Percentiles rank a stretch among this genome's conserved stretches.
These are phyloP conservation scores for Sinohyriopsis cumingii DNA, from an alignment of 2,888 invertebrate species.

Conservation along the genomic window DNA sequence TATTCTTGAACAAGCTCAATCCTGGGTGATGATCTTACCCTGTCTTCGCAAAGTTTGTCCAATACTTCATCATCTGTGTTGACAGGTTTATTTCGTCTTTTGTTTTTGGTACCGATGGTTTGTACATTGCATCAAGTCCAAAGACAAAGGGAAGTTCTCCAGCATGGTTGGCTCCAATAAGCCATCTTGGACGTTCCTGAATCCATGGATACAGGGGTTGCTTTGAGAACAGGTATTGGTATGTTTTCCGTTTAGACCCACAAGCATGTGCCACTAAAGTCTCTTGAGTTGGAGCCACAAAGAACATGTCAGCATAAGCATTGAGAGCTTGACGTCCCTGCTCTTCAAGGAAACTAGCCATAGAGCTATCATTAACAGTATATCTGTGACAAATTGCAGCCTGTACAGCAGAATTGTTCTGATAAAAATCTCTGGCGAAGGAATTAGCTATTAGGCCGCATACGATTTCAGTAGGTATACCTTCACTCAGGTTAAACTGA, in stretches of 20 bases:
- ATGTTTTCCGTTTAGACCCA: slow-evolving; percentile 88
- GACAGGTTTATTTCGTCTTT: slow-evolving; percentile 89
- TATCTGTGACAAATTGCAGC: slow-evolving; percentile 31
- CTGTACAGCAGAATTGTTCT: slow-evolving; percentile 11
- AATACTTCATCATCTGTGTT: slow-evolving; percentile 90
- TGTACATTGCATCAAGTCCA: slow-evolving; percentile 81
- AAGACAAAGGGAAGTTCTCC: slow-evolving; percentile 95
- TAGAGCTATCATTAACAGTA: slow-evolving; percentile 2
- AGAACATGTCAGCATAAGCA: slow-evolving; percentile 29
- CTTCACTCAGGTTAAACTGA: slow-evolving; percentile 23
- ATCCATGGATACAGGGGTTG: slow-evolving; percentile 81
- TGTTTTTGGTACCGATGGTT: slow-evolving; percentile 10
- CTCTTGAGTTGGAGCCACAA: slow-evolving; percentile 26
- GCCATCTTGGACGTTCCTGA: slow-evolving; percentile 89
- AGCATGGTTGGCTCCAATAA: slow-evolving; percentile 90
- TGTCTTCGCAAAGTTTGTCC: slow-evolving; percentile 95
- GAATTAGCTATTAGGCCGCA: slow-evolving; percentile 31
- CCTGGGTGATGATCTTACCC: slow-evolving; percentile 80
- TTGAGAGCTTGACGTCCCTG: slow-evolving; percentile 25
- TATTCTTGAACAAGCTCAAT: too few relatives aligned
- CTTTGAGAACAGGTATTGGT: slow-evolving; percentile 92
- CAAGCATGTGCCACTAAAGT: slow-evolving; percentile 83
- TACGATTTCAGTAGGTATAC: slow-evolving; percentile 23
- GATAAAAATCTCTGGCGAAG: slow-evolving; percentile 20
- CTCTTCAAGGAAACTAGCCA: slow-evolving; percentile 2